A percentile compares a stretch with the other conserved stretches of the same genome.
Conservation (phyloP, 1,140 invertebrate species). For the Sycobia sp. region DNA sequence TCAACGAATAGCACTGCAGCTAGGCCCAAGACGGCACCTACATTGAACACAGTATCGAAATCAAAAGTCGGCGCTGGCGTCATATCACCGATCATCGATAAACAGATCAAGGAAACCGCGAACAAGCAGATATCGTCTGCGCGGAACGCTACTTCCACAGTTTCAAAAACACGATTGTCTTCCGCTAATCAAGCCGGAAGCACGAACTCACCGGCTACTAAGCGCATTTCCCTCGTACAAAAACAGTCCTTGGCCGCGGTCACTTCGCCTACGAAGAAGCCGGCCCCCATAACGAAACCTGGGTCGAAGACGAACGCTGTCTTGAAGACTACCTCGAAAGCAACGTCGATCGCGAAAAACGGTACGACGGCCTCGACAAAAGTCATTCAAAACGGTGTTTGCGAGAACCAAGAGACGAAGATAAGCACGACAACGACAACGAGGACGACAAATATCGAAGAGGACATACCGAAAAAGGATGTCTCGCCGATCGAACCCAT, state of each 20-base stretch:
- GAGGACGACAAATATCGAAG: conserved; percentile 44
- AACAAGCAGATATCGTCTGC: conserved; percentile 66
- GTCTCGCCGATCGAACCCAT: conserved; percentile 49
- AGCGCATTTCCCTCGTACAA: conserved; percentile 47
- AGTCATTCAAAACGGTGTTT: conserved; percentile 51
- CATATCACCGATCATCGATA: conserved; percentile 61
- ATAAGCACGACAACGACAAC: conserved; percentile 37
- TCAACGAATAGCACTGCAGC: conserved; percentile 25
- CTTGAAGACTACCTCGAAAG: conserved; percentile 3
- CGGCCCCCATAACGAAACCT: neutral
- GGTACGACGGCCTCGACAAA: conserved; percentile 46
- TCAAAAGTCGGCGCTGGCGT: neutral
- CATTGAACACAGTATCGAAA: conserved; percentile 37
- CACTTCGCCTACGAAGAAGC: conserved; percentile 15
- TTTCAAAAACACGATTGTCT: conserved; percentile 35
- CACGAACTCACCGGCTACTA: conserved; percentile 51
- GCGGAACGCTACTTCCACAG: conserved; percentile 45
- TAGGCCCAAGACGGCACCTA: conserved; percentile 50
- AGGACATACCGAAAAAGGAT: conserved; percentile 55
- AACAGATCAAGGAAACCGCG: conserved; percentile 66
- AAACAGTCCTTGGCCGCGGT: neutral
- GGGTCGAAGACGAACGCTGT: conserved; percentile 29
- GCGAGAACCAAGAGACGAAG: conserved; percentile 38
- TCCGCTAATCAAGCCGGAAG: no score
- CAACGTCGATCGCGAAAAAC: conserved; percentile 34